A percentile compares a stretch with the other conserved stretches of the same genome.
These are phyloP conservation scores for Temnothorax ravouxi DNA, from an alignment of 2,888 invertebrate species.

Conservation along the genomic window DNA sequence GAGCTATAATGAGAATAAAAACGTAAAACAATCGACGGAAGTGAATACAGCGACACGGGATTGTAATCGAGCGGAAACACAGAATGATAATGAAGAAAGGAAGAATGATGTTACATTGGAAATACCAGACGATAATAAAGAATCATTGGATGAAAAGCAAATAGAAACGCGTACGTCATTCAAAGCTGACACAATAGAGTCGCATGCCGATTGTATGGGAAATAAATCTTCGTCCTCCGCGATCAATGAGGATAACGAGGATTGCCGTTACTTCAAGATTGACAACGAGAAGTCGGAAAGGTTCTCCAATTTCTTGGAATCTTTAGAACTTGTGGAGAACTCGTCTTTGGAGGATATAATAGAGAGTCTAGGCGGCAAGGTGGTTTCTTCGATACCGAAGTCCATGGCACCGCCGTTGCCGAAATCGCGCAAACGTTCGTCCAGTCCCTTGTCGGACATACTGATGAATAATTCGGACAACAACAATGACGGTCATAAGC, in stretches of 20 bases:
- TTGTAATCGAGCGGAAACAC: neutral
- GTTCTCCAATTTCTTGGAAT: slow-evolving; percentile 79
- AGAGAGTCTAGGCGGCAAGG: slow-evolving; percentile 75
- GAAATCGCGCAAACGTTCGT: slow-evolving; percentile 77
- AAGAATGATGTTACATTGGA: neutral
- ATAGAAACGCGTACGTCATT: neutral
- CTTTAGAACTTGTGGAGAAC: slow-evolving; percentile 71
- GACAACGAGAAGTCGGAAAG: slow-evolving; percentile 77
- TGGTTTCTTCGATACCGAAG: slow-evolving; percentile 72
- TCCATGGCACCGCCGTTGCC: slow-evolving; percentile 81
- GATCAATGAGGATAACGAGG: slow-evolving; percentile 71
- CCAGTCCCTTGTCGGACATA: slow-evolving; percentile 82
- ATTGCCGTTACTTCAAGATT: slow-evolving; percentile 81
- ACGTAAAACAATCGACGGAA: neutral
- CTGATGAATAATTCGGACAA: slow-evolving; percentile 81
- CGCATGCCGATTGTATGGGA: slow-evolving; percentile 7
- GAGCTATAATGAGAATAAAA: neutral
- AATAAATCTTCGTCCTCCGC: slow-evolving; percentile 6
- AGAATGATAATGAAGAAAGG: neutral
- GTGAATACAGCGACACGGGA: neutral
- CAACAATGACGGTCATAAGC: slow-evolving; percentile 80
- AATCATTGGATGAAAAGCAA: neutral
- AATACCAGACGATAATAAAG: neutral
- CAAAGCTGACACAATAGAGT: neutral
- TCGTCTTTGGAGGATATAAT: slow-evolving; percentile 76